Conservation (phyloP, 2,113 vertebrate genomes). For the Uropsilus gracilis region DNA sequence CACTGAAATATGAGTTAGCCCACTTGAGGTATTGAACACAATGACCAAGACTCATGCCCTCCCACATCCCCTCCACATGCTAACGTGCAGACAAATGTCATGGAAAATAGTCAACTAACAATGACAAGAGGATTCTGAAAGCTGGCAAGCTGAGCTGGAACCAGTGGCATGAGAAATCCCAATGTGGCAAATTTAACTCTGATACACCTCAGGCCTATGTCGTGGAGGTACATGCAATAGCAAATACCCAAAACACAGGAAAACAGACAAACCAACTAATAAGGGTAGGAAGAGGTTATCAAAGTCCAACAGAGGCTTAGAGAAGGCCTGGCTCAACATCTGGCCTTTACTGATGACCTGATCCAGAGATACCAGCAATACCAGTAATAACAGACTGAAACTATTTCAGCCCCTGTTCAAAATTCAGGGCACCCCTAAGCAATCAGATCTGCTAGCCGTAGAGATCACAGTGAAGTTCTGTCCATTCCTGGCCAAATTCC, state of each 20-base stretch:
- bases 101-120: neutral
- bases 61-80: neutral
- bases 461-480: neutral
- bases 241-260: neutral
- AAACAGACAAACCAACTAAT: neutral
- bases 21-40: neutral
- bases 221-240: neutral
- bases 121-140: neutral
- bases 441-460: neutral
- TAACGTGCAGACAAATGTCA: neutral
- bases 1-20: neutral
- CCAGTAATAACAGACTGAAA: neutral
- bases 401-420: neutral
- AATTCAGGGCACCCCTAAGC: neutral
- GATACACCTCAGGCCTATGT: neutral
- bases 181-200: neutral
- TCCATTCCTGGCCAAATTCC: neutral
- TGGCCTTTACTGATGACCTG: fast-evolving
- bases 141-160: neutral
- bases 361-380: neutral
- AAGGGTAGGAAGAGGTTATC: too few relatives aligned
- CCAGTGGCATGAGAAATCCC: neutral
- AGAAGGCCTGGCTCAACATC: neutral
- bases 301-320: neutral
- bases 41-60: too few relatives aligned